These are phyloP conservation scores for Eulithis testata DNA, from an alignment of 2,888 invertebrate species.

Conservation along the genomic window DNA sequence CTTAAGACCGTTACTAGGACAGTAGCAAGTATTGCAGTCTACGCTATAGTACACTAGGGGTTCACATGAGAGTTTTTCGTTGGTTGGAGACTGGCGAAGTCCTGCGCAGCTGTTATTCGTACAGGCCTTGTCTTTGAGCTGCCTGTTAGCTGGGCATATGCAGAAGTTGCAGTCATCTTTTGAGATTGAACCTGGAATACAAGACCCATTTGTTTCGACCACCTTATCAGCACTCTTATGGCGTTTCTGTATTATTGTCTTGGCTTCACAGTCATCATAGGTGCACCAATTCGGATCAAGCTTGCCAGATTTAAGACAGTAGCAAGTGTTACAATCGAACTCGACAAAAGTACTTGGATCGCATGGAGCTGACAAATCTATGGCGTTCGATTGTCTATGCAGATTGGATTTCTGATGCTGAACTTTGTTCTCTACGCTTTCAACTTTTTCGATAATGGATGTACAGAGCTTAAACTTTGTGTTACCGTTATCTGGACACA, in stretches of 20 bases:
- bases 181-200: conserved; percentile 65
- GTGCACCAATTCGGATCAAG: conserved; percentile 77
- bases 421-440: conserved; percentile 6
- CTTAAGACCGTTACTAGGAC: conserved; percentile 68
- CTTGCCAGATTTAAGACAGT: conserved; percentile 68
- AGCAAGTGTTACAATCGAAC: conserved; percentile 76
- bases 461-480: conserved; percentile 61
- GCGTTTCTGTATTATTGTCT: conserved; percentile 52
- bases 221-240: conserved; percentile 44
- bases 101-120: conserved; percentile 65
- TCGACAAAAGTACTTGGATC: conserved; percentile 70
- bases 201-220: conserved; percentile 45
- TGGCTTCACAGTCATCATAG: conserved; percentile 69
- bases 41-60: conserved; percentile 71
- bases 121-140: conserved; percentile 58
- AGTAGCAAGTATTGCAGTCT: conserved; percentile 75
- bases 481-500: conserved; percentile 64
- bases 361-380: conserved; percentile 58
- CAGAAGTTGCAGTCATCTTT: conserved; percentile 75
- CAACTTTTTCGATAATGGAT: conserved; percentile 32
- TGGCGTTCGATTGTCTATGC: conserved; percentile 18
- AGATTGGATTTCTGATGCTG: conserved; percentile 2
- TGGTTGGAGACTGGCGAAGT: conserved; percentile 25
- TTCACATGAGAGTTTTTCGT: conserved; percentile 61
- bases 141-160: conserved; percentile 69